Evolutionary conservation across 2,113 vertebrate genomes (phyloP).

Genomic region (Corydoras sp.): DNA sequence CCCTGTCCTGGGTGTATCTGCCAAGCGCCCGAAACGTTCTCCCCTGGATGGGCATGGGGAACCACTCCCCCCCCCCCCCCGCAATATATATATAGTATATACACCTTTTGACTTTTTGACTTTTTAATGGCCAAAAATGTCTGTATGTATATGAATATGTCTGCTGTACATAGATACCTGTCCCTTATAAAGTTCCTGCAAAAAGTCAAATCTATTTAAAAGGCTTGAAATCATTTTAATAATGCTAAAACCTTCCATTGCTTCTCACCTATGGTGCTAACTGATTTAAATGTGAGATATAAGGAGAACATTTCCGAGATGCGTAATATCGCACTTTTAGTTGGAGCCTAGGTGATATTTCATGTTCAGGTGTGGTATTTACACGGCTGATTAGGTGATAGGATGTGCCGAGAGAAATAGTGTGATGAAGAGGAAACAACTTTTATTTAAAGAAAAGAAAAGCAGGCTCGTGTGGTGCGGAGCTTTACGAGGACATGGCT

Average conservation of each 20-base stretch:
- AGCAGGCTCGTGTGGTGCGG: slow-evolving; percentile 50
- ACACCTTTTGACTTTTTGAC: too few species aligned
- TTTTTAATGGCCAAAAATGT: too few species aligned
- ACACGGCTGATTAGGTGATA: slow-evolving; percentile 17
- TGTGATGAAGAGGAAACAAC: slow-evolving; percentile 21
- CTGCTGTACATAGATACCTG: too few species aligned
- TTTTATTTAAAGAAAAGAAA: slow-evolving; percentile 8
- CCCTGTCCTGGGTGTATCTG: too few species aligned
- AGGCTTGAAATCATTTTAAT: too few species aligned
- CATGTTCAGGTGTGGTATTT: slow-evolving; percentile 12
- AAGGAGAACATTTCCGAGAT: not conserved
- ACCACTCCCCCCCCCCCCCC: too few species aligned
- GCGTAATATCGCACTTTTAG: not conserved
- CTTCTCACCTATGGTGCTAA: not conserved
- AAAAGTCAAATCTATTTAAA: too few species aligned
- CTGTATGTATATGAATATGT: too few species aligned
- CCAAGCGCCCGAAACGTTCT: too few species aligned
- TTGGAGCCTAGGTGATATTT: slow-evolving; percentile 5
- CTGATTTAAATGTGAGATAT: slow-evolving; percentile 6
- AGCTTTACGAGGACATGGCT: slow-evolving; percentile 55
- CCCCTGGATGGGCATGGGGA: too few species aligned
- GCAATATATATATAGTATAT: too few species aligned
- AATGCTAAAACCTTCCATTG: not conserved
- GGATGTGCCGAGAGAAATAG: slow-evolving; percentile 2
- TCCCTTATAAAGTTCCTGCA: too few species aligned